Conservation (phyloP, 1,140 invertebrate genomes). For the Mycetomoellerius zeteki region DNA sequence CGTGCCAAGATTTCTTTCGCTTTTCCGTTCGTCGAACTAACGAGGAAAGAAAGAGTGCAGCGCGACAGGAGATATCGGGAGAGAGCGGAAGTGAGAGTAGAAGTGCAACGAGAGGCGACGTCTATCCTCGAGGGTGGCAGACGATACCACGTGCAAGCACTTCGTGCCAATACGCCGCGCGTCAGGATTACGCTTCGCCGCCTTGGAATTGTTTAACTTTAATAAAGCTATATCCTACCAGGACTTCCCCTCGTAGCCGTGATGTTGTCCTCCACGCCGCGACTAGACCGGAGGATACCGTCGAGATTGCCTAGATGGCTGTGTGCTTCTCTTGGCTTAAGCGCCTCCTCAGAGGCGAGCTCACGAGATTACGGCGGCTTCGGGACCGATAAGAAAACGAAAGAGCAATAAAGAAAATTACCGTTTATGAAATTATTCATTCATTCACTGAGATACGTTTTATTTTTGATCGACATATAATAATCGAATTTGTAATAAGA, state of each 20-base stretch:
- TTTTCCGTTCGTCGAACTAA: not conserved
- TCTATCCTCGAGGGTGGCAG: slow-evolving; percentile 47
- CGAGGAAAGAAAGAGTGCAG: not conserved
- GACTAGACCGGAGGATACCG: slow-evolving; percentile 43
- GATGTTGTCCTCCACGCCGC: slow-evolving; percentile 42
- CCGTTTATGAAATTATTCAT: slow-evolving; percentile 15
- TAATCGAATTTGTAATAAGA: not conserved
- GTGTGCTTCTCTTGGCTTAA: slow-evolving; percentile 39
- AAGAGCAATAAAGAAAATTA: not conserved
- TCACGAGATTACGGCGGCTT: slow-evolving; percentile 43
- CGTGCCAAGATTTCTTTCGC: slow-evolving; percentile 49
- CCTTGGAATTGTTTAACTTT: slow-evolving; percentile 67
- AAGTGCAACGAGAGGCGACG: slow-evolving; percentile 10
- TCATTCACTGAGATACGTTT: not conserved
- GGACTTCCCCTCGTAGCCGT: slow-evolving; percentile 14
- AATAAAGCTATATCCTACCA: slow-evolving; percentile 53
- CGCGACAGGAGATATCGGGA: not conserved
- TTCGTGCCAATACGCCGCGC: slow-evolving; percentile 60
- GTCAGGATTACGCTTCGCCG: slow-evolving; percentile 59
- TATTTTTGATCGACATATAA: not conserved
- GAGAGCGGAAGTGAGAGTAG: not conserved
- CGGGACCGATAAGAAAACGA: slow-evolving; percentile 7
- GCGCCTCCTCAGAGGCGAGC: slow-evolving; percentile 28
- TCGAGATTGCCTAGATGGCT: slow-evolving; percentile 56
- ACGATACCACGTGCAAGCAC: slow-evolving; percentile 55